These are phyloP conservation scores for Ophioninae sp. DNA, from an alignment of 2,888 invertebrate genomes.

Conservation along the genomic window DNA sequence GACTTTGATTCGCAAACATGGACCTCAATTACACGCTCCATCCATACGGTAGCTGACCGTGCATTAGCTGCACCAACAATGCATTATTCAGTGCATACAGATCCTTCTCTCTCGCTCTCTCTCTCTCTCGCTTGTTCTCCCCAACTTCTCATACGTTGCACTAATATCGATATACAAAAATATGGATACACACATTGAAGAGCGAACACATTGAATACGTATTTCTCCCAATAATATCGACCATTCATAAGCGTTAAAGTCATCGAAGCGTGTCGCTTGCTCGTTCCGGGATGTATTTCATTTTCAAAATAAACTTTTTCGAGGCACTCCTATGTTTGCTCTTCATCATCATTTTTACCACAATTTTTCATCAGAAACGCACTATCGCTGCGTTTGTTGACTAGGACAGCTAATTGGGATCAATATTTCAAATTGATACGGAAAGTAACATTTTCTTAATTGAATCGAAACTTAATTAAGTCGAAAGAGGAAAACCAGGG, in stretches of 20 bases:
- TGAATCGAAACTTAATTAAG: neutral
- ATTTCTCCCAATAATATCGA: constrained; percentile 7
- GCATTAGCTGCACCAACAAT: constrained; percentile 81
- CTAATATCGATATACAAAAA: constrained; percentile 2
- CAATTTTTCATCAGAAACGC: neutral
- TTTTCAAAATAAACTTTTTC: neutral
- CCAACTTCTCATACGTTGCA: neutral
- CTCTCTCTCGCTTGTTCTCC: neutral
- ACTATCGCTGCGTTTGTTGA: neutral
- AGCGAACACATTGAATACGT: neutral
- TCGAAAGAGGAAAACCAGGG: neutral
- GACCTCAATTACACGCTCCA: constrained; percentile 78
- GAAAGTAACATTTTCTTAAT: neutral
- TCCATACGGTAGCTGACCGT: constrained; percentile 76
- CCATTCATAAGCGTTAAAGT: neutral
- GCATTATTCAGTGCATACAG: constrained; percentile 78
- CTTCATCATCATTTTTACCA: neutral
- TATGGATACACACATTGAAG: constrained; percentile 40
- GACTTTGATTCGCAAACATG: constrained; percentile 81
- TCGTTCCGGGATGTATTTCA: neutral
- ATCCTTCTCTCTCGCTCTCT: constrained; percentile 27
- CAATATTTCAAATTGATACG: neutral
- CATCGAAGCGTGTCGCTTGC: neutral
- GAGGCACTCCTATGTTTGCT: neutral
- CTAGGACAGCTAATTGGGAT: neutral